Base-by-base conservation (phyloP, 1,140 invertebrate genomes). In the Nilaparvata lugens region DNA sequence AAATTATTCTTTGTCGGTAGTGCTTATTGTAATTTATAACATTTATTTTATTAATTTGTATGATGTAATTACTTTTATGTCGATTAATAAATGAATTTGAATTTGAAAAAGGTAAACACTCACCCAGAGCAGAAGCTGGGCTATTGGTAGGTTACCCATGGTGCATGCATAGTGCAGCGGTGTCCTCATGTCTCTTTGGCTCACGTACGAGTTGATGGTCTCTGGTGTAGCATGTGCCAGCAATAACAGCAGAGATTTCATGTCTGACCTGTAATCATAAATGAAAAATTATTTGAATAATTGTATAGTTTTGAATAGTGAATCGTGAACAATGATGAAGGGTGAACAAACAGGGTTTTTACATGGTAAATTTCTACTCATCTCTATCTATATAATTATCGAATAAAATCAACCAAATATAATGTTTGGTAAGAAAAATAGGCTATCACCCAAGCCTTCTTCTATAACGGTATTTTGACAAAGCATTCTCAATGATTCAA, bases 61-160 rank as follows among this genome's bases (percentile, higher is more conserved):
- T 14, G 5, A 11, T 43, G 5, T 6, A 52, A 58, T 21, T 52
- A 19, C n/a, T 7, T 5, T 24, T 52, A 6, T 53, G 6, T 13
- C 7, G 16, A 56, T 19, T 13, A 6, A 28, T 18, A 52, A 25
- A n/a, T n/a, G n/a, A n/a, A n/a, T n/a, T n/a, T n/a, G n/a, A n/a
- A n/a, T 13, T n/a, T n/a, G n/a, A n/a, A n/a, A n/a, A n/a, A n/a
- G n/a, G n/a, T n/a, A 45, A 48, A 60, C 55, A 73, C 79, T 80
- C 77, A 96, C 93, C 94, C 93, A 97, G 71, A 97, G 85, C 24
- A 97, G 78, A 48, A 97, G 79, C 76, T 97, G 95, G 28, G 91
- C 86, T 68, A 95, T 85, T 55, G 93, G 87, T 62, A 95, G 78
- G 73, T 93, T 93, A 23, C 92, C 92, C 61, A 90, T 85, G 14